Evolutionary conservation across 1,140 invertebrate species (phyloP).

Genomic region (Armadillidium nasatum): DNA sequence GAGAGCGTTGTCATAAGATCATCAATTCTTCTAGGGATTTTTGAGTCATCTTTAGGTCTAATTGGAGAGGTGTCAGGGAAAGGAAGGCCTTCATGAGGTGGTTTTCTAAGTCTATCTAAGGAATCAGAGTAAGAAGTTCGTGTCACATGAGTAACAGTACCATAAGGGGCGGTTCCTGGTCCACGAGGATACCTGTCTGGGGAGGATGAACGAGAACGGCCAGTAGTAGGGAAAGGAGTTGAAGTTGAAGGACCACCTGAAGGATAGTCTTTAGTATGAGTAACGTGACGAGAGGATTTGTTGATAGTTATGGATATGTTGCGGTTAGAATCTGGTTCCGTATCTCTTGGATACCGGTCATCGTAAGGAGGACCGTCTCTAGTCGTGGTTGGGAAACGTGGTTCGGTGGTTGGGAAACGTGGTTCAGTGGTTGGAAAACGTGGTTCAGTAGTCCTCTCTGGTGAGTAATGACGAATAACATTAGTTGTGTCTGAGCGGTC

Average conservation of each 20-base stretch:
- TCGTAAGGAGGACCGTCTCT: slow-evolving; percentile 36
- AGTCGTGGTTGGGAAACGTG: slow-evolving; percentile 20
- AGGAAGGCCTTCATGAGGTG: slow-evolving; percentile 35
- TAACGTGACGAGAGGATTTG: slow-evolving; percentile 37
- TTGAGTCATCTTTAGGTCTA: slow-evolving; percentile 22
- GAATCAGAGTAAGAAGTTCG: slow-evolving; percentile 32
- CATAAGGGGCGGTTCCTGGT: neutral
- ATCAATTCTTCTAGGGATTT: slow-evolving; percentile 42
- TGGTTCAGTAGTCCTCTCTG: neutral
- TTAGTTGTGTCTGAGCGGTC: slow-evolving; percentile 10
- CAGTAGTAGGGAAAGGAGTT: slow-evolving; percentile 39
- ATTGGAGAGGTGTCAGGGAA: slow-evolving; percentile 44
- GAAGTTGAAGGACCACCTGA: slow-evolving; percentile 38
- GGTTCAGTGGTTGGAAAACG: neutral
- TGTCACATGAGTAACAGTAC: slow-evolving; percentile 25
- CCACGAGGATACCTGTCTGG: slow-evolving; percentile 28
- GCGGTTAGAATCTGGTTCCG: slow-evolving; percentile 29
- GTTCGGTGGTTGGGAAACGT: slow-evolving; percentile 19
- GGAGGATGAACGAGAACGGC: slow-evolving; percentile 29
- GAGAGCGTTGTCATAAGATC: slow-evolving; percentile 43
- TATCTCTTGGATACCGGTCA: slow-evolving; percentile 41
- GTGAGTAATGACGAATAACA: neutral
- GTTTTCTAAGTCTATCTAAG: slow-evolving; percentile 37
- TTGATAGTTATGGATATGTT: slow-evolving; percentile 41
- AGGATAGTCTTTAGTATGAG: slow-evolving; percentile 32